Base-by-base conservation (phyloP, 2,888 invertebrate genomes). In the Amphipoea lucens region DNA sequence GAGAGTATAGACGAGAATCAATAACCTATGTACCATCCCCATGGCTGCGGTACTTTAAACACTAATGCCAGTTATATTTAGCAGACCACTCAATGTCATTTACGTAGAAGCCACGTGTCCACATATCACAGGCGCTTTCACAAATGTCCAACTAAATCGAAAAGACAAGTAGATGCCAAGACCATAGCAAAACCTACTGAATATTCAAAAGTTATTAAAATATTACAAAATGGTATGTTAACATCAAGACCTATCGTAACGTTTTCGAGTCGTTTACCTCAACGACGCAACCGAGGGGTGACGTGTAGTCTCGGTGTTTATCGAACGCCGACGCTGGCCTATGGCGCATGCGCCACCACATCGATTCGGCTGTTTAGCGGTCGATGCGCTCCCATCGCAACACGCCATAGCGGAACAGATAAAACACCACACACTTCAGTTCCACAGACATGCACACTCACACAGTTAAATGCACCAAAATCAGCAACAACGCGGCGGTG, bases 211-310 rank as follows among this genome's bases (percentile, higher is more conserved):
- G 76, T 74, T 84, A 82, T 83, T 79, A 74, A 79, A 83, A 81
- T 81, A 79, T 89, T 85, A 88, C 82, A 85, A 88, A 85, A 86
- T 83, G 68, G 82, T 86, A 80, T 84, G 83, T 80, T 82, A 87
- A 78, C 82, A 89, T 85, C 85, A 85, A 95, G 96, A 96, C 96
- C 96, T 96, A 96, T 96, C 94, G 92, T 96, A 96, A 96, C 94
- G 94, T 95, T 89, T 82, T 89, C 90, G 91, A 94, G 95, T 95
- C 95, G 93, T 95, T 96, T 95, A 95, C 95, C 95, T 92, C 93
- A 84, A 90, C 82, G 89, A 89, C 91, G 92, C 92, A 90, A 87
- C 87, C 87, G 91, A 87, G 92, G 94, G 94, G 93, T 94, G 95
- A 94, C 94, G 95, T 94, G 93, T 92, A 89, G 88, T 88, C 88